Evolutionary conservation across 2,113 vertebrate genomes (phyloP).

Genomic region (Theristicus caerulescens): DNA sequence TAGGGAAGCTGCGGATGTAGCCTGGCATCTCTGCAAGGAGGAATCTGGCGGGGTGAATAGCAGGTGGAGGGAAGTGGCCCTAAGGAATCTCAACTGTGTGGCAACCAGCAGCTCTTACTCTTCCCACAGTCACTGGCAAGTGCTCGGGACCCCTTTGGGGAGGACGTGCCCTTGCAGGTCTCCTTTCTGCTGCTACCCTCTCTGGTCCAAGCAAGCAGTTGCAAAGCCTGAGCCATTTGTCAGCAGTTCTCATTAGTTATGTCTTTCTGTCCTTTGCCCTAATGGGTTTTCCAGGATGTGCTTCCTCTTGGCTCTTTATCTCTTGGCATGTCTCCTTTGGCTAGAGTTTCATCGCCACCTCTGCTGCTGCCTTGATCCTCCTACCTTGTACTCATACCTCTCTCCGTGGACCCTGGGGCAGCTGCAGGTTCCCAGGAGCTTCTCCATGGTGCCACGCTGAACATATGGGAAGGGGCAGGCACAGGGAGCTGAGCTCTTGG

Average conservation of each 20-base stretch:
- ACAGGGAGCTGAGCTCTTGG: background rate
- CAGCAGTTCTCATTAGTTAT: background rate
- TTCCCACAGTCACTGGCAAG: background rate
- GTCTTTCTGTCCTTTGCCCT: background rate
- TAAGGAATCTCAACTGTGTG: background rate
- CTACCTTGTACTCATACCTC: background rate
- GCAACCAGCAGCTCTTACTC: background rate
- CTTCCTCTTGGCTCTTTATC: background rate
- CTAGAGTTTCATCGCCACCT: background rate
- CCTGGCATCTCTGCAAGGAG: background rate
- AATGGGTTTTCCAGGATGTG: background rate
- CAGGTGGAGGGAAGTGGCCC: background rate
- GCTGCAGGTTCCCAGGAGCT: background rate
- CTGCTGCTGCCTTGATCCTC: background rate
- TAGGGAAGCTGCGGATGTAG: background rate
- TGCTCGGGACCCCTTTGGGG: background rate
- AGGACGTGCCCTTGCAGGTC: background rate
- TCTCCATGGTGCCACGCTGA: fast-evolving
- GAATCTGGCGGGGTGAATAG: fast-evolving
- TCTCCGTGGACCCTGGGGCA: background rate
- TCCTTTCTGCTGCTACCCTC: background rate
- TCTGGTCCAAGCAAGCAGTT: background rate
- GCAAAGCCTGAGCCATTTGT: background rate
- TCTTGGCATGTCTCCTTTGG: background rate
- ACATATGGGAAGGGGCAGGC: background rate